phyloP scores from a whole-genome alignment of 2,888 invertebrate species.

The Antheraea yamamai region DNA sequence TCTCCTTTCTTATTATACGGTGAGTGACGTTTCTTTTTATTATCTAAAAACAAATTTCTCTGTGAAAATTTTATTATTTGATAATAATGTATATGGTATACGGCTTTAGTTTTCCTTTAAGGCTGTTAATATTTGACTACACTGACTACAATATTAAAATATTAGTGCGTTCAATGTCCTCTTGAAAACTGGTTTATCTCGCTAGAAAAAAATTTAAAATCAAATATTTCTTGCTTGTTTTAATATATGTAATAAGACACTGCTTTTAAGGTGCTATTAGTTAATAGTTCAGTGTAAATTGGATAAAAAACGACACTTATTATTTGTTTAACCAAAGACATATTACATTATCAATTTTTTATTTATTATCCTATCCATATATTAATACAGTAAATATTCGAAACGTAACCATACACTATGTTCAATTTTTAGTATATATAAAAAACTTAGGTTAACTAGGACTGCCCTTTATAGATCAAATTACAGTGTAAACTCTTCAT shows the following conservation, averaged over 20 bases:
- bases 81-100: background rate
- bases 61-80: background rate
- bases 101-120: background rate
- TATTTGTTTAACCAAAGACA: background rate
- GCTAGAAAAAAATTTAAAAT: background rate
- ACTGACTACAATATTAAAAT: background rate
- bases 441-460: background rate
- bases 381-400: too few relatives aligned
- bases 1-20: conserved; percentile 98
- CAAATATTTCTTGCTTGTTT: background rate
- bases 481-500: background rate
- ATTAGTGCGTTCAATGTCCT: background rate
- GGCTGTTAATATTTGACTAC: background rate
- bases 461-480: background rate
- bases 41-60: conserved; percentile 14
- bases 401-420: too few relatives aligned
- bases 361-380: too few relatives aligned
- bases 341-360: too few relatives aligned
- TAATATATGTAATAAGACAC: background rate
- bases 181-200: background rate
- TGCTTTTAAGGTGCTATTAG: background rate
- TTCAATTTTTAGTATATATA: background rate
- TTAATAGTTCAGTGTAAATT: background rate
- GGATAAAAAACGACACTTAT: background rate
- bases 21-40: conserved; percentile 81